Conservation (phyloP, 2,888 invertebrate species). For the Hololepta plana region DNA sequence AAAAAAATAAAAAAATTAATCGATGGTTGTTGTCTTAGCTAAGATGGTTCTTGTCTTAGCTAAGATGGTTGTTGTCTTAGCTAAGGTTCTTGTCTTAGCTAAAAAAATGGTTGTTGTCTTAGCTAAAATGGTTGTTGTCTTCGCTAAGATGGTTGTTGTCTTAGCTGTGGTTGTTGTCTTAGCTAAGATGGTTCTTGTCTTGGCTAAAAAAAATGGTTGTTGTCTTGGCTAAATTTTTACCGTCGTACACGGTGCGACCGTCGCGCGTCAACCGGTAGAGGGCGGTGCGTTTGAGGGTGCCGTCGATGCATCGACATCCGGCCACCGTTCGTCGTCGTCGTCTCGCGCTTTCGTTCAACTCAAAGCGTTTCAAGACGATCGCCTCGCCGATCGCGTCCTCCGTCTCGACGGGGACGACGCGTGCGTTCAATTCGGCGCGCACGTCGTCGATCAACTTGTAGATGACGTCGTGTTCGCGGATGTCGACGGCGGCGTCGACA, state of each 20-base stretch:
- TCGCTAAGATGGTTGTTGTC: not conserved
- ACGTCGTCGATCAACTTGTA: slow-evolving; percentile 85
- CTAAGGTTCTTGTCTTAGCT: not conserved
- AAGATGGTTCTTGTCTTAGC: too few relatives aligned
- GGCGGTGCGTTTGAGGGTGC: slow-evolving; percentile 48
- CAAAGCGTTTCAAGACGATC: slow-evolving; percentile 65
- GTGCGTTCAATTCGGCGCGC: slow-evolving; percentile 53
- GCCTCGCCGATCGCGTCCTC: slow-evolving; percentile 74
- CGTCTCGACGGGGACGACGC: slow-evolving; percentile 50
- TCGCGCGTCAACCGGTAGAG: slow-evolving; percentile 50
- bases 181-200: too few relatives aligned
- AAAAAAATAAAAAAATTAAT: slow-evolving; percentile 8
- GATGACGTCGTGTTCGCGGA: slow-evolving; percentile 82
- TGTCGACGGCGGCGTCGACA: too few relatives aligned
- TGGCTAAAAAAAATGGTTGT: not conserved
- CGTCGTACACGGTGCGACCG: slow-evolving; percentile 47
- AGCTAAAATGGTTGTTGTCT: too few relatives aligned
- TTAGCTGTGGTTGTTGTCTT: not conserved
- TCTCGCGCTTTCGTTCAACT: slow-evolving; percentile 60
- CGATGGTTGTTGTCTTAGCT: not conserved
- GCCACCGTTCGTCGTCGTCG: slow-evolving; percentile 71
- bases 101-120: too few relatives aligned
- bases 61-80: not conserved
- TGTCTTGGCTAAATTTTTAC: slow-evolving; percentile 27
- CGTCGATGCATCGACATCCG: slow-evolving; percentile 72